Conservation (phyloP, 2,113 vertebrate genomes). For the Microtus pennsylvanicus region DNA sequence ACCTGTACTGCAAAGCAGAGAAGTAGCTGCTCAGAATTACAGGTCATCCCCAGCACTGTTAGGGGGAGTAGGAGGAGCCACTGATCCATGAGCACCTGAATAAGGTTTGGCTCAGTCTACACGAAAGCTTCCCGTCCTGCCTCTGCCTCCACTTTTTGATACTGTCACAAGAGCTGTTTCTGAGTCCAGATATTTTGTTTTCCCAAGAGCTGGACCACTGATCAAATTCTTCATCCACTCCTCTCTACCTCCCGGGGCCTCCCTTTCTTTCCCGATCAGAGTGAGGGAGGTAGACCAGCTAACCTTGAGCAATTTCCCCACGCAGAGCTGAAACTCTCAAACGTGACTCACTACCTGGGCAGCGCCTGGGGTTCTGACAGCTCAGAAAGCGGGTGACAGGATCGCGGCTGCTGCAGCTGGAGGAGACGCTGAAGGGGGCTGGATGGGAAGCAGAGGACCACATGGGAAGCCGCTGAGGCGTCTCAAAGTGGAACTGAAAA, state of each 20-base stretch:
- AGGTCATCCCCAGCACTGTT: too few relatives aligned
- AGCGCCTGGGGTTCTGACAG: not conserved
- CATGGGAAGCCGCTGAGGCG: not conserved
- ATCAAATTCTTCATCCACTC: not conserved
- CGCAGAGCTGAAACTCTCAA: not conserved
- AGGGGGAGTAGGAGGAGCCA: not conserved
- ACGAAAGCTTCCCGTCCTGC: not conserved
- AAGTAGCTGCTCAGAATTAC: not conserved
- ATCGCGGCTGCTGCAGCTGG: not conserved
- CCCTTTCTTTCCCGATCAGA: not conserved
- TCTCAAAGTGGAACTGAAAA: slow-evolving; percentile 11
- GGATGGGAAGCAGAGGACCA: not conserved
- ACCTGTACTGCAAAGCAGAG: not conserved
- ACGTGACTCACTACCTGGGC: not conserved
- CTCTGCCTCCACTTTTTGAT: not conserved
- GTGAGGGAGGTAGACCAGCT: not conserved
- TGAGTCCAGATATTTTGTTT: not conserved
- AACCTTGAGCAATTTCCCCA: not conserved
- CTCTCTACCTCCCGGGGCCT: not conserved
- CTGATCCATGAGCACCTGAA: too few relatives aligned
- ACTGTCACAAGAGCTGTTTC: not conserved
- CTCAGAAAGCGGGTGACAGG: not conserved
- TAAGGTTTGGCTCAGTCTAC: not conserved
- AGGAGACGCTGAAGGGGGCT: not conserved
- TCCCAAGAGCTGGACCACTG: not conserved